phyloP scores from a whole-genome alignment of 2,888 invertebrate genomes.

The Allolobophora icterica region DNA sequence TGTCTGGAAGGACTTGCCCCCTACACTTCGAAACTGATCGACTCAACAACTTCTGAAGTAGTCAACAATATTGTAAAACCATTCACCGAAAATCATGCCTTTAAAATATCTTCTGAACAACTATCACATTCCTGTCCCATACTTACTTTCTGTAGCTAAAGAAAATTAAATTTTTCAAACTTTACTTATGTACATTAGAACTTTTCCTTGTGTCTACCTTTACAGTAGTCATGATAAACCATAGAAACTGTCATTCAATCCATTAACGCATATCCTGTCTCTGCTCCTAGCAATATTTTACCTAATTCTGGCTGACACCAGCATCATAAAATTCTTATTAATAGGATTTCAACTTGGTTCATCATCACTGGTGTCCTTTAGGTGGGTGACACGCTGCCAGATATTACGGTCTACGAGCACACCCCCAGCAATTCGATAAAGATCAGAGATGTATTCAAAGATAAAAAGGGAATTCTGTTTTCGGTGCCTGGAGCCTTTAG shows the following conservation, averaged over 20 bases:
- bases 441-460: slow-evolving; percentile 74
- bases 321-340: slow-evolving; percentile 11
- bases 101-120: too few species aligned
- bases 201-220: too few species aligned
- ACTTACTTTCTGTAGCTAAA: too few species aligned
- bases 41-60: too few species aligned
- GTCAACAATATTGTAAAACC: too few species aligned
- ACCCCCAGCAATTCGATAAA: slow-evolving; percentile 85
- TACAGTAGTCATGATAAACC: neutral
- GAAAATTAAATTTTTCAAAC: too few species aligned
- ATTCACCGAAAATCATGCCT: too few species aligned
- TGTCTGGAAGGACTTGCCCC: too few species aligned
- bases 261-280: neutral
- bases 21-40: too few species aligned
- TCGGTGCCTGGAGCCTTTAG: slow-evolving; percentile 70
- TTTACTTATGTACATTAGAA: too few species aligned
- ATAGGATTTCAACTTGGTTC: neutral
- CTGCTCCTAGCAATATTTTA: neutral
- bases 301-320: neutral
- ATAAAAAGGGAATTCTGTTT: slow-evolving; percentile 83
- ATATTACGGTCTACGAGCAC: slow-evolving; percentile 80
- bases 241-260: neutral
- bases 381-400: slow-evolving; percentile 83
- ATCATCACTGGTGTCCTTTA: slow-evolving; percentile 60
- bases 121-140: too few species aligned